Percentiles rank a stretch among this genome's conserved stretches.
Conservation (phyloP, 2,888 invertebrate genomes). For the Camponotus fellah region DNA sequence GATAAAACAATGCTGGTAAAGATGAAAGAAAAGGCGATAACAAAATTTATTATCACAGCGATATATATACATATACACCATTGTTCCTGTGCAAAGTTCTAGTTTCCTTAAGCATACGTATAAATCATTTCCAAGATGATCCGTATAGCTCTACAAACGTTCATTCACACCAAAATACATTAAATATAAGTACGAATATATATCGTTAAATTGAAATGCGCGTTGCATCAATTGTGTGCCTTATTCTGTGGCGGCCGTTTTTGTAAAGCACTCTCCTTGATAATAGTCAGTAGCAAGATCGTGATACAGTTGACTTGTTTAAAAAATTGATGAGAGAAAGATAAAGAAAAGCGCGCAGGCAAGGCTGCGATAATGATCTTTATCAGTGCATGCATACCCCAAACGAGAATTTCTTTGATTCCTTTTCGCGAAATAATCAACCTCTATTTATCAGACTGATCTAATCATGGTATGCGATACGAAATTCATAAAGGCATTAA, state of each 20-base stretch:
- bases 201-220: conserved; percentile 80
- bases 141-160: conserved; percentile 60
- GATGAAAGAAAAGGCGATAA: background rate
- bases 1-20: conserved; percentile 13
- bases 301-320: conserved; percentile 62
- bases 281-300: conserved; percentile 61
- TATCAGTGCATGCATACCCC: conserved; percentile 71
- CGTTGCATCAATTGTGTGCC: conserved; percentile 86
- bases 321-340: conserved; percentile 51
- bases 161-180: conserved; percentile 69
- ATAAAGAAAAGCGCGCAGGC: conserved; percentile 22
- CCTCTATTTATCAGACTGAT: conserved; percentile 61
- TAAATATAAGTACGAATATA: conserved; percentile 69
- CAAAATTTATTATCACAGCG: conserved; percentile 65
- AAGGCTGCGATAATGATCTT: conserved; percentile 56
- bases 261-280: conserved; percentile 80
- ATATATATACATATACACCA: conserved; percentile 61
- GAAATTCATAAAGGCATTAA: conserved; percentile 72
- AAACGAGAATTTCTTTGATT: conserved; percentile 69
- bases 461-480: conserved; percentile 67
- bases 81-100: conserved; percentile 74
- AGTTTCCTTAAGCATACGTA: conserved; percentile 66
- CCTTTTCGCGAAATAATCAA: conserved; percentile 66
- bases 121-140: conserved; percentile 68
- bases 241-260: conserved; percentile 86